Conservation (phyloP, 1,140 invertebrate genomes). For the Aphaenogaster rudis region DNA sequence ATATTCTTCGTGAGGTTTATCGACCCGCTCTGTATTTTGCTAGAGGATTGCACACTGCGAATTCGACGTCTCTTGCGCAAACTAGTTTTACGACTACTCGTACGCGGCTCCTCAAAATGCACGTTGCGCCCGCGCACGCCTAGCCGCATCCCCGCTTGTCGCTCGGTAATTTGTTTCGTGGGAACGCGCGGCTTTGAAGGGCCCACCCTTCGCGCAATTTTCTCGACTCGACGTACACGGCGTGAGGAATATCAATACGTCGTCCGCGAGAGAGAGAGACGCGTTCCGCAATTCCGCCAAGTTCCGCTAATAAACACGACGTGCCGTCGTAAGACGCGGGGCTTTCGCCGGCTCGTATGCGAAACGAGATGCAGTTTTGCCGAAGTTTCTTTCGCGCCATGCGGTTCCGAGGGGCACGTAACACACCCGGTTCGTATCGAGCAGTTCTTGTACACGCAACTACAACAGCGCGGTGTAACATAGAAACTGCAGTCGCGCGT, state of each 20-base stretch:
- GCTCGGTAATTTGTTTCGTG: slow-evolving; percentile 72
- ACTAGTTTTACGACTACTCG: slow-evolving; percentile 59
- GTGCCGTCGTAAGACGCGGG: slow-evolving; percentile 42
- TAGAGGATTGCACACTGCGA: slow-evolving; percentile 34
- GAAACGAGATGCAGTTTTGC: slow-evolving; percentile 31
- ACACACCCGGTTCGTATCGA: not conserved
- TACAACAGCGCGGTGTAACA: not conserved
- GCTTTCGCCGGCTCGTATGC: not conserved
- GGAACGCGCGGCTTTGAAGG: slow-evolving; percentile 71
- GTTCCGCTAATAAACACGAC: slow-evolving; percentile 62
- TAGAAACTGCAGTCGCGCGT: slow-evolving; percentile 34
- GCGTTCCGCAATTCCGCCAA: slow-evolving; percentile 44
- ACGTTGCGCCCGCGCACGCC: slow-evolving; percentile 43
- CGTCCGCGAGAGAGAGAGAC: slow-evolving; percentile 1
- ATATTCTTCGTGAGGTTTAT: not conserved
- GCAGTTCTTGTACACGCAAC: not conserved
- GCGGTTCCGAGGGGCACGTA: not conserved
- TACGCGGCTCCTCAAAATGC: slow-evolving; percentile 62
- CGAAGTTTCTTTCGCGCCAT: slow-evolving; percentile 23
- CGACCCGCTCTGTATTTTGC: not conserved
- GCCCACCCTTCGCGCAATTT: slow-evolving; percentile 59
- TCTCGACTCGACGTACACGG: slow-evolving; percentile 60
- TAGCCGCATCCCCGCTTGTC: slow-evolving; percentile 55
- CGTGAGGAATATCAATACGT: slow-evolving; percentile 70
- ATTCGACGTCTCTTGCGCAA: slow-evolving; percentile 48